Percentiles rank a stretch among this genome's conserved stretches.
Evolutionary conservation across 1,140 invertebrate genomes (phyloP).

Genomic region (Glossosoma conforme): DNA sequence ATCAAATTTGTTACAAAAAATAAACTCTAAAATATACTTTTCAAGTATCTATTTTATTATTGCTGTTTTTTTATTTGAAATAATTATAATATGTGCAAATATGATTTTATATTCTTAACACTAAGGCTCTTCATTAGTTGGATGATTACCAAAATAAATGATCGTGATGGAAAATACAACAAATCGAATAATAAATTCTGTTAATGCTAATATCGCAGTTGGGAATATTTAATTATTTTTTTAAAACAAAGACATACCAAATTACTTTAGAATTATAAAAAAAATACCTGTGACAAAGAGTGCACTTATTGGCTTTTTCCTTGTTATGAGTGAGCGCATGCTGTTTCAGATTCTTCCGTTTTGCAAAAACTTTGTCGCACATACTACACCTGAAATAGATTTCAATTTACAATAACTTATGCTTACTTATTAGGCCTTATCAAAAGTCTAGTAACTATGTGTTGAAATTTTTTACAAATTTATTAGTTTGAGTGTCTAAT

Average conservation of each 20-base stretch:
- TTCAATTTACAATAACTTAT: too few species aligned
- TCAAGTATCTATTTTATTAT: neutral
- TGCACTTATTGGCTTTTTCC: conserved; percentile 31
- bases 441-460: conserved; percentile 1
- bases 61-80: too few species aligned
- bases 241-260: neutral
- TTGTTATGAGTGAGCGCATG: conserved; percentile 31
- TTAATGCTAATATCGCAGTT: neutral
- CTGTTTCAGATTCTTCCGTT: conserved; percentile 29
- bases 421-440: conserved; percentile 13
- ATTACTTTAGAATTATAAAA: neutral
- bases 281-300: conserved; percentile 19
- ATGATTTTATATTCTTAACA: too few species aligned
- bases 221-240: too few species aligned
- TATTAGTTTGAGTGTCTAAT: neutral
- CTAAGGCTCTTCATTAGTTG: too few species aligned
- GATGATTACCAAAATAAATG: too few species aligned
- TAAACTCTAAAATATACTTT: neutral
- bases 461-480: too few species aligned
- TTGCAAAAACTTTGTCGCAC: conserved; percentile 29
- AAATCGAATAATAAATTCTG: neutral
- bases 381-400: conserved; percentile 25
- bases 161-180: too few species aligned
- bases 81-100: too few species aligned
- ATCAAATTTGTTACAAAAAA: too few species aligned